Conservation (phyloP, 1,140 invertebrate genomes). For the Caerostris extrusa region DNA sequence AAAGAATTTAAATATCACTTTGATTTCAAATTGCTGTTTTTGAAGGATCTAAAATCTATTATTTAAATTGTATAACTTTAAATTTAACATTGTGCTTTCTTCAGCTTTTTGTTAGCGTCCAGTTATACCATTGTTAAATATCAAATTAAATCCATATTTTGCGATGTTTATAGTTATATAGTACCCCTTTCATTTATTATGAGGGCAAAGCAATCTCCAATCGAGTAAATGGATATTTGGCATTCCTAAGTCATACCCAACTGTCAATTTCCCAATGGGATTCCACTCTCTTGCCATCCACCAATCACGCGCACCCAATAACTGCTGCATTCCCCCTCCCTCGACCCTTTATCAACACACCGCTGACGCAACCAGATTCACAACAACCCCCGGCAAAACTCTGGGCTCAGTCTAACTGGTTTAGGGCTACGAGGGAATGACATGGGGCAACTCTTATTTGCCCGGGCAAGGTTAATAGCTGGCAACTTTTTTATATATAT, state of each 20-base stretch:
- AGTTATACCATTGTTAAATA: too few species aligned
- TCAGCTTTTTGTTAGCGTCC: too few species aligned
- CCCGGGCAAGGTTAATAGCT: conserved; percentile 51
- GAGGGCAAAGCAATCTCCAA: neutral
- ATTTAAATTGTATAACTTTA: too few species aligned
- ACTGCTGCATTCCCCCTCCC: neutral
- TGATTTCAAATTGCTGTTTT: too few species aligned
- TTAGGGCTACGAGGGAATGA: neutral
- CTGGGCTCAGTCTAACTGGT: conserved; percentile 36
- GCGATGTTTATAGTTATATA: too few species aligned
- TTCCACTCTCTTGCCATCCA: neutral
- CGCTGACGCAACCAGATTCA: conserved; percentile 3
- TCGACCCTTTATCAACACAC: neutral
- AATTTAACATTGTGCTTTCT: too few species aligned
- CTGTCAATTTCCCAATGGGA: neutral
- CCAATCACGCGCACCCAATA: neutral
- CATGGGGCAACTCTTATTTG: conserved; percentile 40
- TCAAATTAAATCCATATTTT: too few species aligned
- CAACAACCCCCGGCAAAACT: neutral
- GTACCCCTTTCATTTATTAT: too few species aligned
- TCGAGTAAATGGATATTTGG: conserved; percentile 5
- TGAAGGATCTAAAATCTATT: too few species aligned
- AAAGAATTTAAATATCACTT: too few species aligned
- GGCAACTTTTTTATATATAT: neutral
- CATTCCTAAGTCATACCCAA: neutral